A percentile compares a stretch with the other conserved stretches of the same genome.
Evolutionary conservation across 2,888 invertebrate genomes (phyloP).

Genomic region (Himalopsyche japonica): DNA sequence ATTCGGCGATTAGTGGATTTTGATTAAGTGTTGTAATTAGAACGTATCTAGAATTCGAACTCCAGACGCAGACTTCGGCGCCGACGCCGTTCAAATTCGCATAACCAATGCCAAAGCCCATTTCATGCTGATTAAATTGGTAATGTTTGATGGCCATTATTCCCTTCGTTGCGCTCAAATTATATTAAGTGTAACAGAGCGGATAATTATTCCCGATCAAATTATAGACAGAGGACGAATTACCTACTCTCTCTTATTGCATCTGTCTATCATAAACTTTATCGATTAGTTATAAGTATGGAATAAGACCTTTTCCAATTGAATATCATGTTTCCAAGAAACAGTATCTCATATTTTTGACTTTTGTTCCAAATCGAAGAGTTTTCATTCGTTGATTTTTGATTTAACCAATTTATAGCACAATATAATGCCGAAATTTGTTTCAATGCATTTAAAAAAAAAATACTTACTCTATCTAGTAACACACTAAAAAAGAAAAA

Average conservation of each 20-base stretch:
- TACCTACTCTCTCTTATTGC: not conserved
- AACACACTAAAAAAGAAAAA: too few species aligned
- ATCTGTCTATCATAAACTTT: not conserved
- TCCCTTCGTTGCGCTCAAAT: not conserved
- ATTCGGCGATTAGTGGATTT: not conserved
- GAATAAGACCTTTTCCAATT: too few species aligned
- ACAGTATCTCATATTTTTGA: too few species aligned
- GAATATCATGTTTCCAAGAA: too few species aligned
- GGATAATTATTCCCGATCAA: not conserved
- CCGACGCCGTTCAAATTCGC: not conserved
- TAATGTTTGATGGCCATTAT: not conserved
- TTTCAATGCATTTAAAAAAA: too few species aligned
- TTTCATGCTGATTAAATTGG: not conserved
- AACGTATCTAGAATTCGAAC: not conserved
- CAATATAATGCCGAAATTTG: too few species aligned
- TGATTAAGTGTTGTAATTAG: not conserved
- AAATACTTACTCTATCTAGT: too few species aligned
- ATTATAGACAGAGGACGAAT: not conserved
- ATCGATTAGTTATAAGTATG: too few species aligned
- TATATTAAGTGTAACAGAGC: not conserved
- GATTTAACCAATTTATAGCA: too few species aligned
- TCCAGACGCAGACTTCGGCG: not conserved
- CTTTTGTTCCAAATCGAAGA: too few species aligned
- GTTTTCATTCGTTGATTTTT: too few species aligned
- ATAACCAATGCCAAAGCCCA: not conserved